A percentile compares a stretch with the other conserved stretches of the same genome.
Evolutionary conservation across 2,797 vertebrate species (phyloP).

Genomic region (Telmatherina bonti): DNA sequence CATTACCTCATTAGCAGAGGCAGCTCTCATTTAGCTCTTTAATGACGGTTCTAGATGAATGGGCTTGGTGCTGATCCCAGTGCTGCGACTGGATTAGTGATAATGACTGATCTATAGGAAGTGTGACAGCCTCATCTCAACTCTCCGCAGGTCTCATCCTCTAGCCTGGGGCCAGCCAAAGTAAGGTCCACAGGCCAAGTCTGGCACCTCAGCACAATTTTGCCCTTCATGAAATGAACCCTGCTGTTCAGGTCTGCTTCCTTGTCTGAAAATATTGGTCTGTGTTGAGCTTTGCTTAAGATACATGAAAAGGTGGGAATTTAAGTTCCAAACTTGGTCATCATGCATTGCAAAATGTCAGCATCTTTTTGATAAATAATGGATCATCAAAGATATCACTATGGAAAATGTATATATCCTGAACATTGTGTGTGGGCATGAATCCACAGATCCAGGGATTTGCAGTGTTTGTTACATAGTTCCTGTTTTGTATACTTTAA

Average conservation of each 20-base stretch:
- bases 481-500: neutral
- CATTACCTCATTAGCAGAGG: constrained; percentile 83
- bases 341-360: neutral
- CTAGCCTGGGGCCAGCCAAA: constrained; percentile 63
- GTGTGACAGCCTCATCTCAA: constrained; percentile 84
- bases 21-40: constrained; percentile 84
- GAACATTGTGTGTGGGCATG: neutral
- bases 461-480: no score
- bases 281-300: neutral
- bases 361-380: neutral
- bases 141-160: constrained; percentile 83
- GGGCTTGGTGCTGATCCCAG: constrained; percentile 78
- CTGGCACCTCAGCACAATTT: constrained; percentile 36
- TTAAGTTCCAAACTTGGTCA: neutral
- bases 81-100: constrained; percentile 84
- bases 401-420: neutral
- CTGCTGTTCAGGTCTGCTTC: constrained; percentile 26
- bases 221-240: constrained; percentile 27
- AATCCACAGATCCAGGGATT: neutral
- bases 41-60: constrained; percentile 84
- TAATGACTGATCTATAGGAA: constrained; percentile 83
- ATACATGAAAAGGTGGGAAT: neutral
- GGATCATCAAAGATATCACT: neutral
- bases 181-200: constrained; percentile 65
- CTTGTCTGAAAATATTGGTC: constrained; percentile 18